Evolutionary conservation across 2,888 invertebrate genomes (phyloP).

Genomic region (Brachynemurus nebulosus): DNA sequence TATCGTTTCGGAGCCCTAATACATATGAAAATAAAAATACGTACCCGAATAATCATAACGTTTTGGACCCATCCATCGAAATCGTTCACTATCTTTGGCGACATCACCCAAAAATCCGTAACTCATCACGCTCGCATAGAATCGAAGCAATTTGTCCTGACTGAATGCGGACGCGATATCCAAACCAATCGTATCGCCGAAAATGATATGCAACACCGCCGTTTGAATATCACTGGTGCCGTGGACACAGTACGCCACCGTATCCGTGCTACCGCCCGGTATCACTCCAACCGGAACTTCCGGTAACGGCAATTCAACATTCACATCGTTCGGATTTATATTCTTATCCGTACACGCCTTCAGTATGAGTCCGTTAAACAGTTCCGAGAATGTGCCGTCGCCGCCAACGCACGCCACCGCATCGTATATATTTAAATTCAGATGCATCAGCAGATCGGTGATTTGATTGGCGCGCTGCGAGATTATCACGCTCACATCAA

Average conservation of each 20-base stretch:
- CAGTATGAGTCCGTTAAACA: slow-evolving; percentile 56
- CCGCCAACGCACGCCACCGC: slow-evolving; percentile 73
- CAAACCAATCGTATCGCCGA: slow-evolving; percentile 57
- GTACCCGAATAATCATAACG: slow-evolving; percentile 66
- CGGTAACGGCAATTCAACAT: slow-evolving; percentile 35
- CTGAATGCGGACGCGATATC: slow-evolving; percentile 64
- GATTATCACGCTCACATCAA: slow-evolving; percentile 48
- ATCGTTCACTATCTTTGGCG: slow-evolving; percentile 61
- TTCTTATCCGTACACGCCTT: slow-evolving; percentile 38
- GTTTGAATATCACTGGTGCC: slow-evolving; percentile 69
- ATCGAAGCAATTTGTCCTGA: slow-evolving; percentile 41
- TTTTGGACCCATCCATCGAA: slow-evolving; percentile 75
- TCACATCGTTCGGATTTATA: slow-evolving; percentile 38
- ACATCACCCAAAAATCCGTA: slow-evolving; percentile 81
- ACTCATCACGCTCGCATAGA: slow-evolving; percentile 63
- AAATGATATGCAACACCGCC: slow-evolving; percentile 66
- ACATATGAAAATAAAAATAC: slow-evolving; percentile 7
- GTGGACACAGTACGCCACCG: slow-evolving; percentile 63
- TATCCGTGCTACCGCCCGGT: slow-evolving; percentile 59
- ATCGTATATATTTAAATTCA: slow-evolving; percentile 43
- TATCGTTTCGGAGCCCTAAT: too few species aligned
- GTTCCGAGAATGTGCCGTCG: slow-evolving; percentile 74
- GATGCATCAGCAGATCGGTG: slow-evolving; percentile 45
- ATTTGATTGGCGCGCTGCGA: slow-evolving; percentile 69
- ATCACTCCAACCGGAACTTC: slow-evolving; percentile 45